Base-by-base conservation (phyloP, 2,113 vertebrate genomes). In the Dipodomys ordii region DNA sequence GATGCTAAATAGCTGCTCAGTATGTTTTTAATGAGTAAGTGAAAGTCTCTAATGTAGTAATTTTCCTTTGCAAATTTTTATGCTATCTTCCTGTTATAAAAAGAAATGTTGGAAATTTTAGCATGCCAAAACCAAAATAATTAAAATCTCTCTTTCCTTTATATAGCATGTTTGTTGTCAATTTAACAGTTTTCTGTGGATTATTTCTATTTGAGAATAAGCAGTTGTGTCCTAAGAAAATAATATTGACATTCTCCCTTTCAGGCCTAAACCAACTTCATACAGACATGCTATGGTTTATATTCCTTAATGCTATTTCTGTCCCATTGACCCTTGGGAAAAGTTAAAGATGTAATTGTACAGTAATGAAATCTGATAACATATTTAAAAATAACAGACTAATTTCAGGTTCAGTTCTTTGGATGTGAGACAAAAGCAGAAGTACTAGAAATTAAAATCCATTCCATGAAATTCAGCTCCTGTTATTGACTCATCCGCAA, bases 281-380 rank as follows among this genome's bases (percentile, higher is more conserved):
- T 81, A 91, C 44, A 84, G 49, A 88, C 80, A 77, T 69, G 6
- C 74, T 73, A 68, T 73, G 62, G 2, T 73, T 57, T 57, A 57
- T 57, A 80, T 92, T 25, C 12, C 72, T 84, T 30, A 83, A 13
- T 62, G 53, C 9, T 86, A 78, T 53, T 83, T 57, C 57, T 67
- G 30, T 7, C 32, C 44, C 27, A 72, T 90, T 53, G 78, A 90
- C 73, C 53, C 71, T 2, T 39, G 28, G 72, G 44, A 78, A 79
- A 67, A 62, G 64, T 88, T 89, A 86, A 78, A 78, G 22, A 65
- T 90, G 1, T 69, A 86, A 86, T 68, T 78, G 80, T 84, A 7
- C 65, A 83, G 7, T 44, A 83, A 87, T 35, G 87, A 84, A 95
- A 64, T 87, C 73, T 87, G 39, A 82, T 87, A 89, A 78, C n/a